These are phyloP conservation scores for Gymnarchus niloticus DNA, from an alignment of 2,113 vertebrate genomes.

Conservation along the genomic window DNA sequence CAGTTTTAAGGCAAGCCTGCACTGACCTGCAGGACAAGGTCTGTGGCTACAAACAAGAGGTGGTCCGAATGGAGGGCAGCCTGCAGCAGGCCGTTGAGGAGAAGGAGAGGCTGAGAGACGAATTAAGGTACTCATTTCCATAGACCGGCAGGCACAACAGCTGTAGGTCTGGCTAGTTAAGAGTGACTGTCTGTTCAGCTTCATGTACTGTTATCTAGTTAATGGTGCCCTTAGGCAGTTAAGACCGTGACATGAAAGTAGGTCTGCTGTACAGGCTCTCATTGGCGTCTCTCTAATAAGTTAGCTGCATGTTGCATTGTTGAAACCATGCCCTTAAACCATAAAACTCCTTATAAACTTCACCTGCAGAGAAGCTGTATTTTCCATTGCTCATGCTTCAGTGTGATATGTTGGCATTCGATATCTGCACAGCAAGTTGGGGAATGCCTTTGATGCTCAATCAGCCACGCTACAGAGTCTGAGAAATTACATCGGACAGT, in stretches of 20 bases:
- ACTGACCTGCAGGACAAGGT: conserved; percentile 49
- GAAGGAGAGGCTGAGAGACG: conserved; percentile 55
- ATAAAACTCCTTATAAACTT: not conserved
- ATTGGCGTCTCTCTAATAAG: not conserved
- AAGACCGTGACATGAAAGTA: not conserved
- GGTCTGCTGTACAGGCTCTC: not conserved
- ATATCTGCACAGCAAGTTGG: conserved; percentile 5
- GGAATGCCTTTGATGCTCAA: conserved; percentile 51
- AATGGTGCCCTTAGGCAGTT: not conserved
- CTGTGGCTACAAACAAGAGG: conserved; percentile 47
- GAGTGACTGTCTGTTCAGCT: not conserved
- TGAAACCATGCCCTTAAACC: not conserved
- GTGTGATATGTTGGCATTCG: not conserved
- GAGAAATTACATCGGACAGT: conserved; percentile 63
- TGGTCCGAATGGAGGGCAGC: conserved; percentile 47
- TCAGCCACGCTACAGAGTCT: conserved; percentile 59
- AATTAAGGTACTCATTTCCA: conserved; percentile 53
- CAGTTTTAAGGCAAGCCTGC: conserved; percentile 32
- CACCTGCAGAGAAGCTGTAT: not conserved
- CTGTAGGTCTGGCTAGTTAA: not conserved
- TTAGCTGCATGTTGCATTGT: not conserved
- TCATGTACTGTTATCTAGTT: not conserved
- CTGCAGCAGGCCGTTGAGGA: conserved; percentile 48
- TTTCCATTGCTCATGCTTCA: not conserved
- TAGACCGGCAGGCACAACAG: not conserved